Base-by-base conservation (phyloP, 2,888 invertebrate species). In the Agyllia agylla region DNA sequence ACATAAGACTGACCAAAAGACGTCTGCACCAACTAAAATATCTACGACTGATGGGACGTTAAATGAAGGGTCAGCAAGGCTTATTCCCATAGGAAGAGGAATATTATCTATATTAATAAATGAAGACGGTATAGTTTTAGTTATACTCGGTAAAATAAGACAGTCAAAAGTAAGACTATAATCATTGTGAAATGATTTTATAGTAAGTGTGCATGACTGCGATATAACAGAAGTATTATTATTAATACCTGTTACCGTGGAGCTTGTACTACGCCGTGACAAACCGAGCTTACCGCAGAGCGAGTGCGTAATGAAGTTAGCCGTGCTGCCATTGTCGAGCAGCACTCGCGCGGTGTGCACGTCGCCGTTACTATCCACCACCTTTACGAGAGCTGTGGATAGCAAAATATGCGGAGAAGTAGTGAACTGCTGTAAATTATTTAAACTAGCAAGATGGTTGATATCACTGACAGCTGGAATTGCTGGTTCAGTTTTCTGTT, bases 181-280 rank as follows among this genome's bases (percentile, higher is more conserved):
- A 35, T 35, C 35, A 35, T 35, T 35, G 5, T 35, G 35, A 35
- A 35, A 35, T 35, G 35, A 35, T 35, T 35, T 35, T 35, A 35
- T 78, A 33, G 82, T 88, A 15, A 93, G 75, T 35, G 70, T 70
- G 79, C 91, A 92, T 88, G 85, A 86, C 86, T 91, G 84, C 87
- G 91, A 81, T 86, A 79, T 89, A 84, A 31, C 70, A 27, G 87
- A 89, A 31, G 77, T 35, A n/a, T 92, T 89, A 70, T 87, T 89
- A 42, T 91, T 91, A 17, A 94, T 93, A 91, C 93, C 93, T 89
- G 87, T 85, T 20, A 92, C 88, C 20, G 84, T 93, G 82, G 89
- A 89, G 90, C 82, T 82, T n/a, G 88, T 70, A 35, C 31, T 75
- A 2, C 64, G 87, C 38, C 87, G 83, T 31, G 86, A 84, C 82